Evolutionary conservation across 1,140 invertebrate genomes (phyloP).

Genomic region (Drosophila kohkoa): DNA sequence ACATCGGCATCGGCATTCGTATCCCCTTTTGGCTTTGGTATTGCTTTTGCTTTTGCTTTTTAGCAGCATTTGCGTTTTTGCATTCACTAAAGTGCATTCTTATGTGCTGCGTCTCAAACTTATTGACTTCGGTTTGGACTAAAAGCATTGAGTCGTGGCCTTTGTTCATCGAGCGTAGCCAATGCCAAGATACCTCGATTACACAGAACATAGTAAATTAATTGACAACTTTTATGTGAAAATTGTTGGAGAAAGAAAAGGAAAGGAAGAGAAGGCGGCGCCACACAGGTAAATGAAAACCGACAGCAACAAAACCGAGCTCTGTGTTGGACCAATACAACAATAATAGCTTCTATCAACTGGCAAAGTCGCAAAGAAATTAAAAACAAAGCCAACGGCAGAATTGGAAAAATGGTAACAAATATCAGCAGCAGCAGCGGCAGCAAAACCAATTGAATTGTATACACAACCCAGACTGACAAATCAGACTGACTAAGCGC

Average conservation of each 20-base stretch:
- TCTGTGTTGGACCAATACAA: background rate
- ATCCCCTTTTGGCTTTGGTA: background rate
- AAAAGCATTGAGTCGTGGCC: slow-evolving; percentile 3
- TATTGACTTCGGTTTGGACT: slow-evolving; percentile 2
- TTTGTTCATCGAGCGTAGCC: slow-evolving; percentile 8
- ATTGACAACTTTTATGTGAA: background rate
- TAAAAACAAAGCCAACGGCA: slow-evolving; percentile 5
- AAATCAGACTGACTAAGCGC: background rate
- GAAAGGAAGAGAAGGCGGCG: too few relatives aligned
- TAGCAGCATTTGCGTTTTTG: slow-evolving; percentile 5
- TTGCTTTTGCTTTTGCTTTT: background rate
- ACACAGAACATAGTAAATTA: slow-evolving; percentile 1
- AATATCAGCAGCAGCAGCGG: background rate
- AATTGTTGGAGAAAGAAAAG: background rate
- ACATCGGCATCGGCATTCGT: background rate
- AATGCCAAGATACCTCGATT: background rate
- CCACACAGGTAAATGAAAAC: background rate
- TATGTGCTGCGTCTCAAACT: slow-evolving; percentile 1
- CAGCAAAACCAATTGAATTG: slow-evolving; percentile 9
- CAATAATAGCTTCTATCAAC: slow-evolving; percentile 2
- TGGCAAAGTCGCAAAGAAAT: slow-evolving; percentile 8
- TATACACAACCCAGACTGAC: slow-evolving; percentile 7
- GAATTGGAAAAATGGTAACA: slow-evolving; percentile 7
- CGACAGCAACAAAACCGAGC: background rate
- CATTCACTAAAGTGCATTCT: slow-evolving; percentile 8